Evolutionary conservation across 53 echinoderm and acorn worm genomes (phyloP).

Genomic region (Zoroaster sp.): DNA sequence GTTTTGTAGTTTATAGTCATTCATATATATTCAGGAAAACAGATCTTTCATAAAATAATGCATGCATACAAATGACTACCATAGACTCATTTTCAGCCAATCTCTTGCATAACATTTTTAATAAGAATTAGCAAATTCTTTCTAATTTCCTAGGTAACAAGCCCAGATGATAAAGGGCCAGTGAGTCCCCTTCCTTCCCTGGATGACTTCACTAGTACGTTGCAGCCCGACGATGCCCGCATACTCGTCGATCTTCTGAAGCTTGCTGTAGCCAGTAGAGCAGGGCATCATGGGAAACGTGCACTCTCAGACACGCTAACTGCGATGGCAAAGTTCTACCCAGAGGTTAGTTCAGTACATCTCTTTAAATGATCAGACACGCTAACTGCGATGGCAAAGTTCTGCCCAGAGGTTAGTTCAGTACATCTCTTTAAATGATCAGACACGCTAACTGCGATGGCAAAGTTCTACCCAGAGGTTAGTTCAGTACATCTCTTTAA

Average conservation of each 20-base stretch:
- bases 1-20: no score
- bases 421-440: no score
- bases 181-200: constrained; percentile 58
- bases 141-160: constrained; percentile 68
- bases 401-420: no score
- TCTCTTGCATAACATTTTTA: background rate
- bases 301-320: constrained; percentile 88
- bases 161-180: constrained; percentile 70
- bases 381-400: no score
- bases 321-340: constrained; percentile 93
- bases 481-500: no score
- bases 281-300: constrained; percentile 71
- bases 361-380: no score
- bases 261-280: constrained; percentile 86
- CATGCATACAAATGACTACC: background rate
- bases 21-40: no score
- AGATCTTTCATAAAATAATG: background rate
- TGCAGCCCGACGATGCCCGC: constrained; percentile 87
- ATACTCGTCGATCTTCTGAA: constrained; percentile 87
- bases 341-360: constrained; percentile 51
- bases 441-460: no score
- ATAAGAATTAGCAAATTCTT: background rate
- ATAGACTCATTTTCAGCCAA: background rate
- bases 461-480: no score
- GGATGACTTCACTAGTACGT: constrained; percentile 87